A percentile compares a stretch with the other conserved stretches of the same genome.
These are phyloP conservation scores for Acanthococcus lagerstroemiae DNA, from an alignment of 2,888 invertebrate genomes.

Conservation along the genomic window DNA sequence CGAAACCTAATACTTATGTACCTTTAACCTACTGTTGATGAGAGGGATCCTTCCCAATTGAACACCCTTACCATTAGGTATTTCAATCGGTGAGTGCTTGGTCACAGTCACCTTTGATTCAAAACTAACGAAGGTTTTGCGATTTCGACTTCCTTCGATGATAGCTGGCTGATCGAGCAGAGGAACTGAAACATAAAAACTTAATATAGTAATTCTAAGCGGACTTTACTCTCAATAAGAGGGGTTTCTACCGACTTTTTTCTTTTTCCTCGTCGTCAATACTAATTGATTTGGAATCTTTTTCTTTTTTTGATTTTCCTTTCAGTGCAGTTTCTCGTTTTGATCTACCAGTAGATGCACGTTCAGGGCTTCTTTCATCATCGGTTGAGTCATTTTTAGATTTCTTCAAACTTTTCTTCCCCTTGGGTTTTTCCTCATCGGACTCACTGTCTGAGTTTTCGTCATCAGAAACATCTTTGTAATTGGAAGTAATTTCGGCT, in stretches of 20 bases:
- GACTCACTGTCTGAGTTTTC: too few relatives aligned
- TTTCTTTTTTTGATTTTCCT: background rate
- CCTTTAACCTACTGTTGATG: constrained; percentile 44
- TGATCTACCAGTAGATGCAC: background rate
- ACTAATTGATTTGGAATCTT: background rate
- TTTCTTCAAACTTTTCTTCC: background rate
- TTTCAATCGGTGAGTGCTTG: constrained; percentile 39
- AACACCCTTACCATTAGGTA: constrained; percentile 53
- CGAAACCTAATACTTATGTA: too few relatives aligned
- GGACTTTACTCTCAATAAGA: background rate
- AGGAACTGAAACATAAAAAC: constrained; percentile 36
- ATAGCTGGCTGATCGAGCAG: constrained; percentile 36
- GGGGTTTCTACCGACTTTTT: background rate
- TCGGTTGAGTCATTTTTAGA: background rate
- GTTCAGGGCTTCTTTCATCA: background rate
- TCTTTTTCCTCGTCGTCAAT: background rate
- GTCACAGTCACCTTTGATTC: constrained; percentile 43
- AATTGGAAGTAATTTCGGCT: too few relatives aligned
- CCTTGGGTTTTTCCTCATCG: background rate
- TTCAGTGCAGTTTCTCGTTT: background rate
- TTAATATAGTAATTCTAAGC: background rate
- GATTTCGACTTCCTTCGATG: constrained; percentile 34
- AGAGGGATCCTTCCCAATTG: constrained; percentile 58
- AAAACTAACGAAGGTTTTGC: constrained; percentile 38
- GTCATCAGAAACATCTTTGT: too few relatives aligned